Percentiles rank a stretch among this genome's conserved stretches.
These are phyloP conservation scores for Plutella xylostella DNA, from an alignment of 2,888 invertebrate species.

Conservation along the genomic window DNA sequence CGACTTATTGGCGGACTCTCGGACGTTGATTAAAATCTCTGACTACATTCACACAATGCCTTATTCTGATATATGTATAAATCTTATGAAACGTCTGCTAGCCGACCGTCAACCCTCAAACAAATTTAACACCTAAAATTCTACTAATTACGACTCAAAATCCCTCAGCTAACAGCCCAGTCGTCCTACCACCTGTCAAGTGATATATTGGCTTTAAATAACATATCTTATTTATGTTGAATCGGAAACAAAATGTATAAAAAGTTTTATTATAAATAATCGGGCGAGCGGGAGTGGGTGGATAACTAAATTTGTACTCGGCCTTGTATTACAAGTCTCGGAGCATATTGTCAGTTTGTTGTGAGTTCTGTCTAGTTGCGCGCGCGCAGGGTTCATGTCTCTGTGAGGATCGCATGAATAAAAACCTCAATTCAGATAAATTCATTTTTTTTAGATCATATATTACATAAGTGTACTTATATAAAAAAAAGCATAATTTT, in stretches of 20 bases:
- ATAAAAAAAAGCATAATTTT: too few relatives aligned
- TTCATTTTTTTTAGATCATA: too few relatives aligned
- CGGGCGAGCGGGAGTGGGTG: conserved; percentile 48
- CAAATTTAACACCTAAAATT: conserved; percentile 27
- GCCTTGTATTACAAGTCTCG: conserved; percentile 49
- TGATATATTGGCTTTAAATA: conserved; percentile 69
- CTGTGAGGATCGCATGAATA: too few relatives aligned
- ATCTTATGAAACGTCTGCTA: conserved; percentile 55
- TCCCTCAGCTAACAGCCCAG: conserved; percentile 22
- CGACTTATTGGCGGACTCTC: conserved; percentile 27
- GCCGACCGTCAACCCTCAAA: conserved; percentile 34
- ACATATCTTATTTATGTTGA: conserved; percentile 72
- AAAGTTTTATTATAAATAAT: conserved; percentile 64
- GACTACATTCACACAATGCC: conserved; percentile 61
- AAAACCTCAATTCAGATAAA: too few relatives aligned
- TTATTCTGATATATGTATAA: conserved; percentile 65
- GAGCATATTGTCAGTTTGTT: conserved; percentile 17
- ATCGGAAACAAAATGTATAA: conserved; percentile 67
- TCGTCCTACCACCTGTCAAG: conserved; percentile 67
- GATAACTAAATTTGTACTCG: conserved; percentile 64
- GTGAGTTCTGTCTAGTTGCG: neutral
- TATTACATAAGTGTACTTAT: too few relatives aligned
- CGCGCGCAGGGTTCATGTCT: too few relatives aligned
- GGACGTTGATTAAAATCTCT: conserved; percentile 67
- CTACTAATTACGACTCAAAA: conserved; percentile 28